Percentiles rank a stretch among this genome's conserved stretches.
These are phyloP conservation scores for Aegotheles bennettii DNA, from an alignment of 2,113 vertebrate genomes.

Conservation along the genomic window DNA sequence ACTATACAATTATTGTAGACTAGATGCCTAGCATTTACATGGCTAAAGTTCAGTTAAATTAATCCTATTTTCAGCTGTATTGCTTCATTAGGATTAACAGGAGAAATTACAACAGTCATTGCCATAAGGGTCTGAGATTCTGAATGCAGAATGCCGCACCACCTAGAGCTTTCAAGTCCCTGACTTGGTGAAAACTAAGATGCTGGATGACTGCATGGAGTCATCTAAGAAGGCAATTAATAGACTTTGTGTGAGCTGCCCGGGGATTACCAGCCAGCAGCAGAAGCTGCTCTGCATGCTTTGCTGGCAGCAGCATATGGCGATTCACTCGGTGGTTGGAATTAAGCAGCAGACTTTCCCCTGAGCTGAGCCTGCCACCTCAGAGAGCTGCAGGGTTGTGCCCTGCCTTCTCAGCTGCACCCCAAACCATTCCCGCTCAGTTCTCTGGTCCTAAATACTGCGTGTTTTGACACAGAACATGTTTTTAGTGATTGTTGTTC, in stretches of 20 bases:
- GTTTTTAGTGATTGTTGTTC: not conserved
- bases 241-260: constrained; percentile 5
- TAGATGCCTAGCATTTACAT: not conserved
- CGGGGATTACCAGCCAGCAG: not conserved
- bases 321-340: not conserved
- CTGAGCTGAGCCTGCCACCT: not conserved
- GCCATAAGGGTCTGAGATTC: not conserved
- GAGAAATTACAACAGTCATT: not conserved
- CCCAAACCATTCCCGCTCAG: not conserved
- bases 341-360: not conserved
- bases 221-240: constrained; percentile 5
- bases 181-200: not conserved
- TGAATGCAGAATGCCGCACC: not conserved
- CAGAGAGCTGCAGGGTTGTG: not conserved
- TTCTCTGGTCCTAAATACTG: rapidly evolving
- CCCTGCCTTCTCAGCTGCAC: not conserved
- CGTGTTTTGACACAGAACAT: not conserved
- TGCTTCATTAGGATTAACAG: not conserved
- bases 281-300: constrained; percentile 24
- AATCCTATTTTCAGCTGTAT: not conserved
- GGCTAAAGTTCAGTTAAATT: not conserved
- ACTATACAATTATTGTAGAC: not conserved
- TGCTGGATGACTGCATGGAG: not conserved
- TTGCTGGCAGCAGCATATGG: constrained; percentile 37
- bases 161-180: not conserved